Conservation (phyloP, 1,140 invertebrate species). For the Sitodiplosis mosellana region DNA sequence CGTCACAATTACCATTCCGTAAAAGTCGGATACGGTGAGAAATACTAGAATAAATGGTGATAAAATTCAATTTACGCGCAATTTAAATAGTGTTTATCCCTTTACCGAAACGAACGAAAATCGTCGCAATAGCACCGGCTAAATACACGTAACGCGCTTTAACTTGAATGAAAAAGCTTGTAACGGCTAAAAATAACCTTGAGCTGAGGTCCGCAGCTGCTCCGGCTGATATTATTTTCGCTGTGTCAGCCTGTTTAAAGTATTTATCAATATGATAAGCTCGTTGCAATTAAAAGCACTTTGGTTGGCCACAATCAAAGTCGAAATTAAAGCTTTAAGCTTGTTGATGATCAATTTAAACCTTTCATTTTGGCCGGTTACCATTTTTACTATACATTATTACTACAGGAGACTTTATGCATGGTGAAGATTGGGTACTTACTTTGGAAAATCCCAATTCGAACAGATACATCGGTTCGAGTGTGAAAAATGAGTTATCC, state of each 20-base stretch:
- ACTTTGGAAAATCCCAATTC: conserved; percentile 30
- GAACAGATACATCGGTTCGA: conserved; percentile 32
- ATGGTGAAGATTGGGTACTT: too few relatives aligned
- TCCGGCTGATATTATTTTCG: conserved; percentile 31
- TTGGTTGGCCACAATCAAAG: neutral
- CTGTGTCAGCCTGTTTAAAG: conserved; percentile 25
- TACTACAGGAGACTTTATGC: too few relatives aligned
- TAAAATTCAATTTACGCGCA: conserved; percentile 26
- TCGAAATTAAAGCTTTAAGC: too few relatives aligned
- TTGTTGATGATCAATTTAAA: too few relatives aligned
- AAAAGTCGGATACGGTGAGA: conserved; percentile 14
- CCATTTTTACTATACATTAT: too few relatives aligned
- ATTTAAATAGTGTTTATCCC: too few relatives aligned
- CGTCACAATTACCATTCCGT: conserved; percentile 26
- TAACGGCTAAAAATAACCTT: conserved; percentile 26
- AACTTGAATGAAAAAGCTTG: conserved; percentile 26
- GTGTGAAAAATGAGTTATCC: conserved; percentile 40
- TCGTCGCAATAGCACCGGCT: conserved; percentile 28
- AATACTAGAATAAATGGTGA: conserved; percentile 9
- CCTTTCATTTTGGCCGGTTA: too few relatives aligned
- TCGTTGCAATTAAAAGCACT: too few relatives aligned
- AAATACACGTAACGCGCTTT: conserved; percentile 33
- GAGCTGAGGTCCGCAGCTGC: conserved; percentile 31
- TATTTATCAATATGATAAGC: too few relatives aligned
- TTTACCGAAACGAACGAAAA: too few relatives aligned